Conservation (phyloP, 2,888 invertebrate species). For the Ernsta delagoae region DNA sequence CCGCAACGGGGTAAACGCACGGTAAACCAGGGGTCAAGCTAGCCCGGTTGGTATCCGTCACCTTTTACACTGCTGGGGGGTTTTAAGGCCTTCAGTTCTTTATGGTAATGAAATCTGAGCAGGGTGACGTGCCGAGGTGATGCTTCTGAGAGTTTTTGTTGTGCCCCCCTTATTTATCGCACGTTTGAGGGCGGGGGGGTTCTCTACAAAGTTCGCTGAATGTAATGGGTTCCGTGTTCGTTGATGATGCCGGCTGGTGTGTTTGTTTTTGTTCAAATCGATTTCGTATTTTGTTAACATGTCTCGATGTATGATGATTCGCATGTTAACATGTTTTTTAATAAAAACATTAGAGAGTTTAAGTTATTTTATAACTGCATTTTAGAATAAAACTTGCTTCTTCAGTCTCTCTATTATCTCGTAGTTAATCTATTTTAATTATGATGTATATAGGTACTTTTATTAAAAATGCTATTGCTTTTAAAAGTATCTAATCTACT, state of each 20-base stretch:
- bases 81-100: conserved; percentile 85
- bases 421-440: too few species aligned
- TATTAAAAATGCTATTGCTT: too few species aligned
- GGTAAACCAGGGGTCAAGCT: conserved; percentile 41
- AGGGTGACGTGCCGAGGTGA: conserved; percentile 83
- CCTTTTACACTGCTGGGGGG: conserved; percentile 70
- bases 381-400: too few species aligned
- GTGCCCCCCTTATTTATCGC: conserved; percentile 81
- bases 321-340: too few species aligned
- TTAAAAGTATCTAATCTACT: too few species aligned
- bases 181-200: conserved; percentile 75
- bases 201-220: conserved; percentile 69
- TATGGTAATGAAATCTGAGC: conserved; percentile 86
- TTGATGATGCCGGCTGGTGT: conserved; percentile 61
- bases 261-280: conserved; percentile 42
- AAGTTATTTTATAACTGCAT: too few species aligned
- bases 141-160: conserved; percentile 83
- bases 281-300: conserved; percentile 14
- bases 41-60: conserved; percentile 53
- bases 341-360: too few species aligned
- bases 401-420: too few species aligned
- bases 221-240: conserved; percentile 74
- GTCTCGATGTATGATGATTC: too few species aligned
- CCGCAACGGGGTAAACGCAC: conserved; percentile 35
- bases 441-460: too few species aligned